These are phyloP conservation scores for Tipula confusa DNA, from an alignment of 2,888 invertebrate genomes.

Conservation along the genomic window DNA sequence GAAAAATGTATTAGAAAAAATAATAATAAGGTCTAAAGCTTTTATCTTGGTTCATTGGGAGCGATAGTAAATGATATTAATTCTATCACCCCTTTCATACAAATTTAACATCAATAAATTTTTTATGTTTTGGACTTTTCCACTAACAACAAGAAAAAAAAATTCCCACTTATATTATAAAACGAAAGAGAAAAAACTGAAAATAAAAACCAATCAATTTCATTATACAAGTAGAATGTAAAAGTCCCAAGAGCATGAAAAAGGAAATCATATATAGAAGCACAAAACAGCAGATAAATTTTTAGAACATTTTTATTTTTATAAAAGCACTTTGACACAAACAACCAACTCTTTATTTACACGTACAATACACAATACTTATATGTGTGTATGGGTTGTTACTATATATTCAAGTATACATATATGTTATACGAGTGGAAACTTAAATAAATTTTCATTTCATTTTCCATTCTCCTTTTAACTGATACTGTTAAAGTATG, in stretches of 20 bases:
- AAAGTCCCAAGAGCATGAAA: constrained; percentile 3
- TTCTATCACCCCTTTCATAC: neutral
- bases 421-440: neutral
- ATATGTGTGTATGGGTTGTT: no score
- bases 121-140: neutral
- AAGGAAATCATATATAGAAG: neutral
- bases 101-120: neutral
- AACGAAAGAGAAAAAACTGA: neutral
- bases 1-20: neutral
- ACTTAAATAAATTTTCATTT: neutral
- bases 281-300: neutral
- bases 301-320: neutral
- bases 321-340: constrained; percentile 3
- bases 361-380: neutral
- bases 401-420: no score
- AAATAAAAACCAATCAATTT: neutral
- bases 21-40: neutral
- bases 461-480: neutral
- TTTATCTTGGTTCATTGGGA: neutral
- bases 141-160: neutral
- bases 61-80: neutral
- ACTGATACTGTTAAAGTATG: neutral
- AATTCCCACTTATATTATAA: neutral
- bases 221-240: constrained; percentile 3
- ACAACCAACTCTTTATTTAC: neutral